phyloP scores from a whole-genome alignment of 2,888 invertebrate species.

The Dichetophora obliterata region DNA sequence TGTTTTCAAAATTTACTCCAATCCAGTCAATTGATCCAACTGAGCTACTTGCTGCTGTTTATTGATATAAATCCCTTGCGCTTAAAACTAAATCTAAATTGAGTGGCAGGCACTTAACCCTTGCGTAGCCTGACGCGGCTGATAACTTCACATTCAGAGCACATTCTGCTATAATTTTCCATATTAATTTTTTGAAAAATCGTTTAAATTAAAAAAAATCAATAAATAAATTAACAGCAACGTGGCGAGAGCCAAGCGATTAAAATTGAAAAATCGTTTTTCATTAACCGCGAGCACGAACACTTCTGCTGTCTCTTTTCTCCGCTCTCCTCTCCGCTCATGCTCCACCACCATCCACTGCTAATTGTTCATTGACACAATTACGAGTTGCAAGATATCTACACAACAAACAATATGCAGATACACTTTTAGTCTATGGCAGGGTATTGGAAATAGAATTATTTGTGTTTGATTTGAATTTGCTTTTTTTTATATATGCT shows the following conservation, averaged over 20 bases:
- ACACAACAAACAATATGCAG: background rate
- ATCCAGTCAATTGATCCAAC: no score
- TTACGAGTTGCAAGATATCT: background rate
- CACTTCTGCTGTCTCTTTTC: no score
- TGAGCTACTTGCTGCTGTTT: no score
- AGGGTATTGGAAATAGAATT: background rate
- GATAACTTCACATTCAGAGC: background rate
- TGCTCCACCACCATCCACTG: background rate
- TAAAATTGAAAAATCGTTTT: constrained; percentile 22
- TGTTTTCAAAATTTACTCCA: background rate
- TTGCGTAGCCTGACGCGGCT: background rate
- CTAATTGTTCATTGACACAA: constrained; percentile 24
- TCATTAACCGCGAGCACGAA: background rate
- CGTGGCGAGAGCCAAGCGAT: background rate
- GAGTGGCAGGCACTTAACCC: background rate
- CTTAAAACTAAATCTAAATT: background rate
- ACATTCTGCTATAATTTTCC: no score
- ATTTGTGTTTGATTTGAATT: background rate
- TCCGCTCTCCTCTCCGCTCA: no score
- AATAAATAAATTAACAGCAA: constrained; percentile 32
- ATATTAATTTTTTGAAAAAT: no score
- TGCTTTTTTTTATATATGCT: background rate
- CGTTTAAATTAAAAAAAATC: no score
- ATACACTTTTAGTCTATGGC: background rate
- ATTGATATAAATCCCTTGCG: background rate